Conservation (phyloP, 2,113 vertebrate species). For the Gorilla gorilla region DNA sequence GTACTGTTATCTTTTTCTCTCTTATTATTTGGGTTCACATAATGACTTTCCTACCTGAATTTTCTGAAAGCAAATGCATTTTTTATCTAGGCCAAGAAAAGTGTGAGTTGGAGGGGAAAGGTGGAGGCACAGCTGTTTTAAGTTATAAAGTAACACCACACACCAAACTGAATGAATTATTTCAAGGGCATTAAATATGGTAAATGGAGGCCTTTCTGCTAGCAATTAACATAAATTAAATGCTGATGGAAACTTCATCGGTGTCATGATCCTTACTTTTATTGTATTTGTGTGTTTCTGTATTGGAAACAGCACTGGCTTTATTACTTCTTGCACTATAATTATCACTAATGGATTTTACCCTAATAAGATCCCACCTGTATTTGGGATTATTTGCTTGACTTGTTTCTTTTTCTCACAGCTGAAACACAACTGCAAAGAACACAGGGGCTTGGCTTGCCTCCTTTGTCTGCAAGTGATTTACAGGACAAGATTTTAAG, state of each 20-base stretch:
- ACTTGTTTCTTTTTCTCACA: slow-evolving; percentile 77
- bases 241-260: not conserved
- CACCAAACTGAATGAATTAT: not conserved
- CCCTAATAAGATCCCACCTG: slow-evolving; percentile 39
- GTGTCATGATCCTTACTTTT: not conserved
- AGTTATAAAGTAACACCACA: not conserved
- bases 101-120: not conserved
- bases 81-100: not conserved
- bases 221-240: slow-evolving; percentile 56
- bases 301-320: not conserved
- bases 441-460: slow-evolving; percentile 62
- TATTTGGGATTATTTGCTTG: slow-evolving; percentile 72
- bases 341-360: slow-evolving; percentile 49
- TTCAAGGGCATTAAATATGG: not conserved
- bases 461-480: slow-evolving; percentile 71
- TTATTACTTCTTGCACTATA: slow-evolving; percentile 4
- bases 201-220: not conserved
- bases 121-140: not conserved
- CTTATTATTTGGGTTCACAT: not conserved
- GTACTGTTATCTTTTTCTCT: not conserved
- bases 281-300: not conserved
- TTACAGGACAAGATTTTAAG: slow-evolving; percentile 7
- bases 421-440: slow-evolving; percentile 71
- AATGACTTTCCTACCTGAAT: not conserved
- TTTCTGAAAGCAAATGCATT: slow-evolving; percentile 1